A percentile compares a stretch with the other conserved stretches of the same genome.
Conservation (phyloP, 2,113 vertebrate genomes). For the Aphelocoma coerulescens region DNA sequence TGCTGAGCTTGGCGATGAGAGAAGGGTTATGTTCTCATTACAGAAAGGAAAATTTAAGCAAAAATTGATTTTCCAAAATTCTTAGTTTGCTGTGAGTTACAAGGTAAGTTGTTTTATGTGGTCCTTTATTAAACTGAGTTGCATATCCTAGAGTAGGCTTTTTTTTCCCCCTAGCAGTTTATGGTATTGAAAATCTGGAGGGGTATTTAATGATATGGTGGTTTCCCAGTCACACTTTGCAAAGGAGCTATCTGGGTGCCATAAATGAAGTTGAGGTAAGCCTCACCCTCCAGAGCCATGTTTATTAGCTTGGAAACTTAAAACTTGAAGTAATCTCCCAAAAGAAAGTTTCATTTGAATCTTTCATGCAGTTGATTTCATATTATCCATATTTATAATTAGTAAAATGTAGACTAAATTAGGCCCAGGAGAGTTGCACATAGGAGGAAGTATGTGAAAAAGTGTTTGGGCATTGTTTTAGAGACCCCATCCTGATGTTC, state of each 20-base stretch:
- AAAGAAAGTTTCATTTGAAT: background rate
- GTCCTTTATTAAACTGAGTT: background rate
- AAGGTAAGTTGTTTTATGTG: background rate
- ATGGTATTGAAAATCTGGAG: background rate
- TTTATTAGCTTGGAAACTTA: background rate
- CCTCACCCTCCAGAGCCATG: background rate
- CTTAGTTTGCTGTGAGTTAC: background rate
- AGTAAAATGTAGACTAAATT: background rate
- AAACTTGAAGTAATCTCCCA: background rate
- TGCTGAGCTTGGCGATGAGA: background rate
- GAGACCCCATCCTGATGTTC: background rate
- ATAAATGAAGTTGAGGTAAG: background rate
- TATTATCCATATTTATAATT: background rate
- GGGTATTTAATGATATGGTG: rapidly evolving
- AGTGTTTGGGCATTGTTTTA: background rate
- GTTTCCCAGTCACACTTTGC: background rate
- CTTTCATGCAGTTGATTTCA: background rate
- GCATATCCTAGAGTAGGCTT: background rate
- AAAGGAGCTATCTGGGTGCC: background rate
- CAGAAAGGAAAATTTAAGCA: background rate
- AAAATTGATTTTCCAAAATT: background rate
- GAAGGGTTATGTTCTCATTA: background rate
- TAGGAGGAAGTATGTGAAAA: background rate
- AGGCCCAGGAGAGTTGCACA: background rate
- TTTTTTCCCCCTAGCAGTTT: background rate